Percentiles rank a stretch among this genome's conserved stretches.
Conservation (phyloP, 2,797 vertebrate species). For the Sebastiscus albofasciatus region DNA sequence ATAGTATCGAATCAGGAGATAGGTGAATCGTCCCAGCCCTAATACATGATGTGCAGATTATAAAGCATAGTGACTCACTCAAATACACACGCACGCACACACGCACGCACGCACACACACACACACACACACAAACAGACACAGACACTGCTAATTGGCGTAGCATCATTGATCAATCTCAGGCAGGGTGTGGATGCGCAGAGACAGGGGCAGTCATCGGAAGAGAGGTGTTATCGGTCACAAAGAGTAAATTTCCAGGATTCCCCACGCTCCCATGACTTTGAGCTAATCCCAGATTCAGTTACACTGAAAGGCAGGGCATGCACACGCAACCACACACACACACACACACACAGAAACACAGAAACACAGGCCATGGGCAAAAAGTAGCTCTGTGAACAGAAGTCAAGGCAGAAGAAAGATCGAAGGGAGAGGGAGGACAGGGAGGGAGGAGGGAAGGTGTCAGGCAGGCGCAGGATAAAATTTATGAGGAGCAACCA, state of each 20-base stretch:
- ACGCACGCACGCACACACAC: background rate
- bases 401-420: constrained; percentile 30
- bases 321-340: background rate
- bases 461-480: constrained; percentile 12
- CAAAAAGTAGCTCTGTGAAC: constrained; percentile 14
- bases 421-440: constrained; percentile 21
- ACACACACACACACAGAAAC: background rate
- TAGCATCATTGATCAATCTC: constrained; percentile 51
- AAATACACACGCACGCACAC: background rate
- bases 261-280: constrained; percentile 65
- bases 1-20: too few relatives aligned
- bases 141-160: constrained; percentile 53
- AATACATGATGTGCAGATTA: background rate
- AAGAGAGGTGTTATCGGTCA: constrained; percentile 50
- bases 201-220: constrained; percentile 32
- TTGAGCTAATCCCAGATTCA: constrained; percentile 63
- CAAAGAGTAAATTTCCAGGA: constrained; percentile 59
- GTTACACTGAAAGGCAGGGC: constrained; percentile 27
- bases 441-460: background rate
- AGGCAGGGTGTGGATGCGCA: constrained; percentile 19
- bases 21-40: too few relatives aligned
- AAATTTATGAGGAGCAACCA: constrained; percentile 52
- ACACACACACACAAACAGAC: background rate
- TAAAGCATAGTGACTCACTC: constrained; percentile 25
- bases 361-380: background rate